A percentile compares a stretch with the other conserved stretches of the same genome.
These are phyloP conservation scores for Pachycephus smyrnensis DNA, from an alignment of 2,888 invertebrate species.

Conservation along the genomic window DNA sequence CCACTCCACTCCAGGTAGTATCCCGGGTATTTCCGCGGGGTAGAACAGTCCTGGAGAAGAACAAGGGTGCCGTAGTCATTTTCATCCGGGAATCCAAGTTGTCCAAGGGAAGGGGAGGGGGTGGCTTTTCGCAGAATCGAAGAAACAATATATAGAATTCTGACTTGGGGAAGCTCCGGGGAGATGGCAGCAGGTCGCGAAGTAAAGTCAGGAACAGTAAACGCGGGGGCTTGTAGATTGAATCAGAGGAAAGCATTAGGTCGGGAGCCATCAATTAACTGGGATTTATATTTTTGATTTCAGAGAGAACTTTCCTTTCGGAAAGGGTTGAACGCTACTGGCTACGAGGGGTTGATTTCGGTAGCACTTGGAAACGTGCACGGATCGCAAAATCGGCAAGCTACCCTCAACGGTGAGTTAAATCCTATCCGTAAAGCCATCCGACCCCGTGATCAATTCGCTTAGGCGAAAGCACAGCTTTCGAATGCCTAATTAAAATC, in stretches of 20 bases:
- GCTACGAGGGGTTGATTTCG: neutral
- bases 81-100: neutral
- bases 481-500: constrained; percentile 7
- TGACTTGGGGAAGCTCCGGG: neutral
- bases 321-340: neutral
- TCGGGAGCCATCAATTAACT: constrained; percentile 1
- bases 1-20: neutral
- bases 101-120: neutral
- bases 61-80: neutral
- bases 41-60: neutral
- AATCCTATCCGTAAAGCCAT: neutral
- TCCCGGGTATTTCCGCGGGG: neutral
- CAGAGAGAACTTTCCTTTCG: neutral
- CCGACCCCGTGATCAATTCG: neutral
- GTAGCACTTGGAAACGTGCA: neutral
- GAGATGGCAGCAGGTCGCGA: neutral
- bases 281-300: constrained; percentile 14
- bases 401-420: neutral
- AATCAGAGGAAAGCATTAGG: neutral
- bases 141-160: neutral
- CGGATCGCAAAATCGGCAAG: neutral
- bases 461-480: neutral
- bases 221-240: neutral
- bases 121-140: neutral
- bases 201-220: neutral